These are phyloP conservation scores for Mormyrops boulengeri DNA, from an alignment of 2,797 vertebrate species.

Conservation along the genomic window DNA sequence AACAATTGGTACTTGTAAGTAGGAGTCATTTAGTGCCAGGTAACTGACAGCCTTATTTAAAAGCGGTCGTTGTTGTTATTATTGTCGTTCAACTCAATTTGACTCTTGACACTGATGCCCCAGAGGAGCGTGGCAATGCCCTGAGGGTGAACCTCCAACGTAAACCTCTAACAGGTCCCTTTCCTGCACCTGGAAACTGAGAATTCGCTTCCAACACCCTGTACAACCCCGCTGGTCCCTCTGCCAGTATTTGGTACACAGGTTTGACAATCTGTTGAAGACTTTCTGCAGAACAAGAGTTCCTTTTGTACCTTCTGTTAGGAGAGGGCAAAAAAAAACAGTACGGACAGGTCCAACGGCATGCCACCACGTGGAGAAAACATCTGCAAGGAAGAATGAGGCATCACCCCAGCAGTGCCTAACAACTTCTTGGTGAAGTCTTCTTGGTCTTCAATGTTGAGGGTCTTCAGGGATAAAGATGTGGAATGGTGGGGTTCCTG, in stretches of 20 bases:
- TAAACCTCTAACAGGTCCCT: neutral
- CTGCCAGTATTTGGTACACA: neutral
- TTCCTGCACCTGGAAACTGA: neutral
- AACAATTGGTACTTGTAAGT: neutral
- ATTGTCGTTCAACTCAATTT: neutral
- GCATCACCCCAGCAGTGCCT: neutral
- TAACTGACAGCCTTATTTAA: neutral
- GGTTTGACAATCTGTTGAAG: neutral
- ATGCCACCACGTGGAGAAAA: neutral
- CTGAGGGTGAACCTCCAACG: neutral
- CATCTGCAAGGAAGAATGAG: neutral
- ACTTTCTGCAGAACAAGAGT: neutral
- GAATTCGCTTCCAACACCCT: neutral
- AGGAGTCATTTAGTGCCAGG: neutral
- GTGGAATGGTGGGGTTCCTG: neutral
- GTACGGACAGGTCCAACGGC: neutral
- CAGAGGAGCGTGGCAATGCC: neutral
- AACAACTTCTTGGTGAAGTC: neutral
- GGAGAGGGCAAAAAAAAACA: neutral
- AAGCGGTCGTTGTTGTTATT: neutral
- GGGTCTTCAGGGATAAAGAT: neutral
- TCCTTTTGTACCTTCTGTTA: neutral
- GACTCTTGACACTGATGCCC: neutral
- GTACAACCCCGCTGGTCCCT: neutral
- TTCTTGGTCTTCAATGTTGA: neutral